Percentiles rank a stretch among this genome's conserved stretches.
These are phyloP conservation scores for Diabrotica balteata DNA, from an alignment of 2,888 invertebrate species.

Conservation along the genomic window DNA sequence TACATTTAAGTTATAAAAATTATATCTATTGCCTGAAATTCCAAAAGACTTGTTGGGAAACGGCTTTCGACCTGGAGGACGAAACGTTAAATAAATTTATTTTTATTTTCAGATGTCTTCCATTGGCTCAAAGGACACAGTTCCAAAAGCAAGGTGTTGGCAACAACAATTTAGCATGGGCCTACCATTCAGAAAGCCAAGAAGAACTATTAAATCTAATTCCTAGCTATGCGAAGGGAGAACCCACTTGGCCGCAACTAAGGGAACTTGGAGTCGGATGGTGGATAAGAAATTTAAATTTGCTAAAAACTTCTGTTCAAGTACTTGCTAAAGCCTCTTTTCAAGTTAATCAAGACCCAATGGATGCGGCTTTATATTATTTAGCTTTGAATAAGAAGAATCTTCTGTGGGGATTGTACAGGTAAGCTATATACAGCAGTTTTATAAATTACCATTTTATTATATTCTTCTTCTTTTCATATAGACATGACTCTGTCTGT, in stretches of 20 bases:
- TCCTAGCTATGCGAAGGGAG: constrained; percentile 85
- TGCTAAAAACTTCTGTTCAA: constrained; percentile 86
- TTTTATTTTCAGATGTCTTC: constrained; percentile 74
- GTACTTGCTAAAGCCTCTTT: constrained; percentile 94
- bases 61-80: too few relatives aligned
- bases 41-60: too few relatives aligned
- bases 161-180: constrained; percentile 96
- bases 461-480: too few relatives aligned
- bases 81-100: too few relatives aligned
- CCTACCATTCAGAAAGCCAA: constrained; percentile 97
- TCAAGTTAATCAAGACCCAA: constrained; percentile 89
- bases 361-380: constrained; percentile 97
- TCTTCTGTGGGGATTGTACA: constrained; percentile 92
- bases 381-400: constrained; percentile 98
- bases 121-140: constrained; percentile 84
- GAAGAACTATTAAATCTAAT: constrained; percentile 91
- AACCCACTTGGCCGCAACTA: constrained; percentile 88
- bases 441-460: neutral
- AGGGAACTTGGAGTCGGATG: constrained; percentile 92
- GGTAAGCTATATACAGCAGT: constrained; percentile 38
- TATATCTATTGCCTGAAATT: neutral
- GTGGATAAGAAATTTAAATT: constrained; percentile 90
- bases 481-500: too few relatives aligned
- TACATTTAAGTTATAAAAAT: neutral
- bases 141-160: constrained; percentile 88